These are phyloP conservation scores for Hoplostethus atlanticus DNA, from an alignment of 2,797 vertebrate species.

Conservation along the genomic window DNA sequence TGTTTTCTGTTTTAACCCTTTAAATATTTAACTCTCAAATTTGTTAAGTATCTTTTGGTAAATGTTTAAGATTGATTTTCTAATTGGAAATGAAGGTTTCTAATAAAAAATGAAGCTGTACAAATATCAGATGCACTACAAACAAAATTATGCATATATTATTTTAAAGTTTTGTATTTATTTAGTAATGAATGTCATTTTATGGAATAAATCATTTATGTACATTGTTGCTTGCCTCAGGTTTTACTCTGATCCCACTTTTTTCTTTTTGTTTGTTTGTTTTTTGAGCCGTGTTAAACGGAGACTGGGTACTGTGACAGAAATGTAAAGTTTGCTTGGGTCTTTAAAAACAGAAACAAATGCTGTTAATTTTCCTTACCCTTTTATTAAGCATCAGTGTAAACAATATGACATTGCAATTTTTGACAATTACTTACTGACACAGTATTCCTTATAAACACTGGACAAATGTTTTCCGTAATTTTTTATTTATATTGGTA, in stretches of 20 bases:
- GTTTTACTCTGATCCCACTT: too few relatives aligned
- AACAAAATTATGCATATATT: slow-evolving; percentile 2
- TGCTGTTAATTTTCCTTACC: background rate
- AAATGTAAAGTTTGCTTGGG: too few relatives aligned
- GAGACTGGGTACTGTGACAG: too few relatives aligned
- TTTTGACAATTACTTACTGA: slow-evolving; percentile 15
- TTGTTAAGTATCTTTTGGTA: slow-evolving; percentile 25
- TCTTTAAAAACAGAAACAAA: background rate
- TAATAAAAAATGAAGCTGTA: slow-evolving; percentile 40
- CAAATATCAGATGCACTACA: slow-evolving; percentile 15
- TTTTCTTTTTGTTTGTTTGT: too few relatives aligned
- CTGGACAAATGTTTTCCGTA: too few relatives aligned
- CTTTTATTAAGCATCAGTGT: slow-evolving; percentile 41
- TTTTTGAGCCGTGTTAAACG: too few relatives aligned
- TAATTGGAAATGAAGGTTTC: slow-evolving; percentile 46
- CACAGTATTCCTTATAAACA: too few relatives aligned
- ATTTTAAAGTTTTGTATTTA: slow-evolving; percentile 47
- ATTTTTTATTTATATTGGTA: too few relatives aligned
- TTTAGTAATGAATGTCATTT: slow-evolving; percentile 10
- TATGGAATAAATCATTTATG: too few relatives aligned
- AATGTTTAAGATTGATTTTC: slow-evolving; percentile 10
- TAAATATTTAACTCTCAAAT: slow-evolving; percentile 20
- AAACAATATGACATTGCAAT: slow-evolving; percentile 1
- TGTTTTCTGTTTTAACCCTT: slow-evolving; percentile 24
- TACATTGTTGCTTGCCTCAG: too few relatives aligned